A percentile compares a stretch with the other conserved stretches of the same genome.
Evolutionary conservation across 2,888 invertebrate genomes (phyloP).

Genomic region (Allygus modestus): DNA sequence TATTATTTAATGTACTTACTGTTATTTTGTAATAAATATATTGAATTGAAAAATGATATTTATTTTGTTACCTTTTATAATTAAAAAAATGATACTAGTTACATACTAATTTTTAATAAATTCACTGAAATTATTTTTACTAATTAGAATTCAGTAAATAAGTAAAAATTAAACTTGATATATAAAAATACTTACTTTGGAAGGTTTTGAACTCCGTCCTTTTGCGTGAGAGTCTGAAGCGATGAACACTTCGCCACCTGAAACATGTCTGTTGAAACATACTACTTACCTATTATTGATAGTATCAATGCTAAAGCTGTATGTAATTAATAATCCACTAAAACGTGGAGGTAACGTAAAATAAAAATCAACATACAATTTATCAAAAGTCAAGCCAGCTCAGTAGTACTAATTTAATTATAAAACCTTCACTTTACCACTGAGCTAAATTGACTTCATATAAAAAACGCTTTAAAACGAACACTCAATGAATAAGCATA

Average conservation of each 20-base stretch:
- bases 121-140: no score
- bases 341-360: background rate
- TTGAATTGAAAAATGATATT: background rate
- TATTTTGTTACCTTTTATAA: background rate
- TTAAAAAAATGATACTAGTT: background rate
- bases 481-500: no score
- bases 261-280: background rate
- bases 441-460: background rate
- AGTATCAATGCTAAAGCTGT: no score
- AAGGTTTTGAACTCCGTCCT: background rate
- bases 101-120: no score
- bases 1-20: background rate
- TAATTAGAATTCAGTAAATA: no score
- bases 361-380: background rate
- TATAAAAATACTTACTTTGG: background rate
- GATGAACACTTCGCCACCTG: background rate
- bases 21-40: background rate
- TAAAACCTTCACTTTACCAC: background rate
- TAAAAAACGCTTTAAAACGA: no score
- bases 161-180: background rate
- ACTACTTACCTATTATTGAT: background rate
- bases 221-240: background rate
- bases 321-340: background rate
- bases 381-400: background rate
- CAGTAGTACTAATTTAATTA: background rate